A percentile compares a stretch with the other conserved stretches of the same genome.
Evolutionary conservation across 2,113 vertebrate species (phyloP).

Genomic region (Rhizomys pruinosus): DNA sequence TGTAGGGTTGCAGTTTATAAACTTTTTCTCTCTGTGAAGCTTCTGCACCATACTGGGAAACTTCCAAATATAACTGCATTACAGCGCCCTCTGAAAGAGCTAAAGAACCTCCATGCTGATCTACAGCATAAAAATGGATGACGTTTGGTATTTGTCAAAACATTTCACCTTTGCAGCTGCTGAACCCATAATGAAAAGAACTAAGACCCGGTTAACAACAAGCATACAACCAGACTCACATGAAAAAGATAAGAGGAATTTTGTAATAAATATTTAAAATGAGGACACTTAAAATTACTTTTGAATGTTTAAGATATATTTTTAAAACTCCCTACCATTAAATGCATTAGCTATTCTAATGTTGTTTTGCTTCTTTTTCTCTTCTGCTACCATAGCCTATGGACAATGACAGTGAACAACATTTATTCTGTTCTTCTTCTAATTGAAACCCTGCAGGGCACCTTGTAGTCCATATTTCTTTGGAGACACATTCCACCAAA

Average conservation of each 20-base stretch:
- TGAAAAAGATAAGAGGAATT: constrained; percentile 1
- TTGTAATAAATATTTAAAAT: constrained; percentile 19
- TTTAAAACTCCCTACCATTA: not conserved
- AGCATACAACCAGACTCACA: constrained; percentile 3
- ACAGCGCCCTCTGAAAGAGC: constrained; percentile 66
- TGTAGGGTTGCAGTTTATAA: constrained; percentile 67
- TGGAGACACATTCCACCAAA: not conserved
- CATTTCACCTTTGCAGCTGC: constrained; percentile 68
- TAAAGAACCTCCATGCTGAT: constrained; percentile 61
- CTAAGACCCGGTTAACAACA: not conserved
- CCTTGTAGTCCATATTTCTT: constrained; percentile 34
- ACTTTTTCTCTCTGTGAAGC: constrained; percentile 66
- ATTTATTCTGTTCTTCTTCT: not conserved
- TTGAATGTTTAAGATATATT: not conserved
- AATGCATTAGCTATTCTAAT: not conserved
- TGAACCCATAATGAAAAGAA: constrained; percentile 44
- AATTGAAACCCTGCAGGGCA: not conserved
- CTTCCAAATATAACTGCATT: constrained; percentile 80
- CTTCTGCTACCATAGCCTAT: not conserved
- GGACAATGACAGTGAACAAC: not conserved
- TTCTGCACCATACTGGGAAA: constrained; percentile 74
- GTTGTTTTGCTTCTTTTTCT: not conserved
- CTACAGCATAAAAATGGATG: constrained; percentile 51
- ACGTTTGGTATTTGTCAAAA: constrained; percentile 62
- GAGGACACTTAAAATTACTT: no score